Conservation (phyloP, 53 echinoderm and acorn worm species). For the Henricia sp. region DNA sequence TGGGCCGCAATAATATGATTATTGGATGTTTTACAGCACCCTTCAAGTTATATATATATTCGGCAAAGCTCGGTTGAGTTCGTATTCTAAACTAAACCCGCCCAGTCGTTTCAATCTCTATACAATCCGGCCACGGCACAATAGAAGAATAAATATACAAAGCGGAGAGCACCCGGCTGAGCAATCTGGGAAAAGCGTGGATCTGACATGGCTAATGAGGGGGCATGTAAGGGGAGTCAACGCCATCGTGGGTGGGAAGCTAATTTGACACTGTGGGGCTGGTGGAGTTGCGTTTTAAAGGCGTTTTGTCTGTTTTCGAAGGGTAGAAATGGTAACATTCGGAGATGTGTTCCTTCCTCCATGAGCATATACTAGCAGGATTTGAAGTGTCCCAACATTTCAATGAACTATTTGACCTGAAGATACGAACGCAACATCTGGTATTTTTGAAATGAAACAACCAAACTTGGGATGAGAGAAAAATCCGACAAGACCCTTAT, state of each 20-base stretch:
- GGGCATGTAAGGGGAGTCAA: constrained; percentile 30
- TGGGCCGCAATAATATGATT: constrained; percentile 52
- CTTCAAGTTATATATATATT: constrained; percentile 12
- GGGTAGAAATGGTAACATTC: no score
- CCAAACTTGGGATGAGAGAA: no score
- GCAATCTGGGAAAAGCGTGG: background rate
- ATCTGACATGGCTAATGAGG: constrained; percentile 18
- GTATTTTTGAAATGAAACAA: no score
- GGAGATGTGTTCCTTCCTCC: no score
- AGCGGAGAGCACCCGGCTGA: background rate
- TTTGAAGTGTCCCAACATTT: no score
- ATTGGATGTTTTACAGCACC: constrained; percentile 36
- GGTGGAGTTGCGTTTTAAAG: constrained; percentile 20
- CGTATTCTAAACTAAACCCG: background rate
- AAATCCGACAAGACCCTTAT: no score
- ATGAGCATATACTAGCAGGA: no score
- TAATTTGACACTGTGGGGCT: constrained; percentile 29
- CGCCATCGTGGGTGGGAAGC: constrained; percentile 44
- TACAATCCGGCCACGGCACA: constrained; percentile 18
- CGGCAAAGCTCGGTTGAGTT: background rate
- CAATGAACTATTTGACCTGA: no score
- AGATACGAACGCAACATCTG: no score
- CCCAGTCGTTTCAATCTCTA: background rate
- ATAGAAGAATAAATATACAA: constrained; percentile 62
- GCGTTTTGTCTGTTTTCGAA: background rate